These are phyloP conservation scores for Hydropsyche tenuis DNA, from an alignment of 1,140 invertebrate species.

Conservation along the genomic window DNA sequence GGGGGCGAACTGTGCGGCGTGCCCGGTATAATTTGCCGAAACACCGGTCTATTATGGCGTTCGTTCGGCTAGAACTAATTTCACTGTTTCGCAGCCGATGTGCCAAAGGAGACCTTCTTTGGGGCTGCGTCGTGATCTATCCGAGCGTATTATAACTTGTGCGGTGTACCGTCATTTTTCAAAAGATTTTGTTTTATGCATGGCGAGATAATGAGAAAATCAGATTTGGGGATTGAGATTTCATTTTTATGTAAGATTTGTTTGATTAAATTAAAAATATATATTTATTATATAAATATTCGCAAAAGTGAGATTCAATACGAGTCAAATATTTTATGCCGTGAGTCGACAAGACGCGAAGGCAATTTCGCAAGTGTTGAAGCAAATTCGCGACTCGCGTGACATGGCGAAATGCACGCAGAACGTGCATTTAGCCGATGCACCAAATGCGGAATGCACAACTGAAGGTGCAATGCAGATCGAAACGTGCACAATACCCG, in stretches of 20 bases:
- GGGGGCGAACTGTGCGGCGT: constrained; percentile 44
- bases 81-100: constrained; percentile 48
- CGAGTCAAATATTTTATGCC: too few relatives aligned
- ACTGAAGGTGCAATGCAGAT: background rate
- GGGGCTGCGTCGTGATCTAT: constrained; percentile 19
- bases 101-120: constrained; percentile 44
- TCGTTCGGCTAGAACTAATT: constrained; percentile 50
- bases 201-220: too few relatives aligned
- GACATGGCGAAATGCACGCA: too few relatives aligned
- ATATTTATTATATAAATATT: too few relatives aligned
- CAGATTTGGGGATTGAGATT: too few relatives aligned
- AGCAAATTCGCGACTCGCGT: constrained; percentile 43
- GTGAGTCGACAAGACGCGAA: constrained; percentile 14
- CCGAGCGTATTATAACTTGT: constrained; percentile 9
- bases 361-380: constrained; percentile 21
- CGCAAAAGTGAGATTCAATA: too few relatives aligned
- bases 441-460: constrained; percentile 19
- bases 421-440: background rate
- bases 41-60: constrained; percentile 51
- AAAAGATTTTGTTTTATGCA: too few relatives aligned
- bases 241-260: too few relatives aligned
- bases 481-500: background rate
- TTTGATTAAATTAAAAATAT: too few relatives aligned
- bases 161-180: too few relatives aligned
- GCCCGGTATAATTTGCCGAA: constrained; percentile 51